These are phyloP conservation scores for Cyprinella venusta DNA, from an alignment of 2,797 vertebrate genomes.

Conservation along the genomic window DNA sequence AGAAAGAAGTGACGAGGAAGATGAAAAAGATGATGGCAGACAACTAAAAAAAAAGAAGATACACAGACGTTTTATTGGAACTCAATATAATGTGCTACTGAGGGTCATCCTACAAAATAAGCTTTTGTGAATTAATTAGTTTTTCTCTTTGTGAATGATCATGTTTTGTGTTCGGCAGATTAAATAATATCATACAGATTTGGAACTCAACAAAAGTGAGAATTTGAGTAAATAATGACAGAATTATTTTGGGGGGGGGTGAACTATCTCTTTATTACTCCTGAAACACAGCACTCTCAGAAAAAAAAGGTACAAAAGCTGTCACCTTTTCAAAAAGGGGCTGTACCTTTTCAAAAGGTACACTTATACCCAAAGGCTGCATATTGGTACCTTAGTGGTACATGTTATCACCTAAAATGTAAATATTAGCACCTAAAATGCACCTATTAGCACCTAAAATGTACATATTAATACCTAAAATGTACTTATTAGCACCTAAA, in stretches of 20 bases:
- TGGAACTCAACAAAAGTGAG: background rate
- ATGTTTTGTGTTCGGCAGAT: background rate
- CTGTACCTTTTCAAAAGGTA: too few species aligned
- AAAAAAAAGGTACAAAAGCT: too few species aligned
- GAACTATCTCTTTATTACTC: constrained; percentile 9
- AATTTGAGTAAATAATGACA: background rate
- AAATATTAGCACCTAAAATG: too few species aligned
- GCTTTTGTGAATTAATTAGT: constrained; percentile 33
- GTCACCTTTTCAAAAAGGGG: too few species aligned
- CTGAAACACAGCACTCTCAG: constrained; percentile 52
- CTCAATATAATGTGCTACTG: background rate
- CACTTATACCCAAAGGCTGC: too few species aligned
- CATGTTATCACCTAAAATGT: too few species aligned
- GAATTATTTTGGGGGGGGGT: background rate
- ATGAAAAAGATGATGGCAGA: constrained; percentile 54
- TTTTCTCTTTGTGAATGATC: constrained; percentile 32
- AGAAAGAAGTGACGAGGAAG: constrained; percentile 43
- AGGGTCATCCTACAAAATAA: constrained; percentile 14
- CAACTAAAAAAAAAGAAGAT: constrained; percentile 52
- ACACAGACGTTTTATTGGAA: constrained; percentile 25
- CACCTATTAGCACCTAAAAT: too few species aligned
- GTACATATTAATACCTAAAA: too few species aligned
- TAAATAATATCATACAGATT: background rate
- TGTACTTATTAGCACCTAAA: too few species aligned
- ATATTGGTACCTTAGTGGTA: too few species aligned